Base-by-base conservation (phyloP, 2,113 vertebrate genomes). In the Nematolebias whitei region DNA sequence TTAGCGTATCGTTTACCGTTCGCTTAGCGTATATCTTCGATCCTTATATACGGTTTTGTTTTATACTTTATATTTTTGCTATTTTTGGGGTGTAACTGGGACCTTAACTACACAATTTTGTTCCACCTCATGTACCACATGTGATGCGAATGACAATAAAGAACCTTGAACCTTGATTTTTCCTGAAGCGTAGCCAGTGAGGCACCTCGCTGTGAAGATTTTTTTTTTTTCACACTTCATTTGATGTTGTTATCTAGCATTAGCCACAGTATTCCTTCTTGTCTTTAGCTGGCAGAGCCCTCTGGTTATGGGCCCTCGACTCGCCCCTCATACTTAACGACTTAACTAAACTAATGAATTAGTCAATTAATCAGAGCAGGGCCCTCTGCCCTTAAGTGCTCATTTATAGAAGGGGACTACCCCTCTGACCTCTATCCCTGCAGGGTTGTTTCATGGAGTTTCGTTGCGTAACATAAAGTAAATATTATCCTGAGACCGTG, bases 331-430 rank as follows among this genome's bases (percentile, higher is more conserved):
- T 74, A 68, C 84, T 91, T 90, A 92, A 91, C 69, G 78, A 91
- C 87, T 92, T 88, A 87, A 91, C 89, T 88, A 89, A 90, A 87
- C 88, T 92, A 92, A 93, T 92, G 88, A 93, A 92, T 92, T 90
- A 92, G 77, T 85, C 90, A 92, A 92, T 94, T 93, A 93, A 94
- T 94, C 91, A 92, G 89, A 84, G 80, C 85, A 88, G 83, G 80
- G 84, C 85, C 87, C 88, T 90, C 67, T 89, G 88, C 82, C 90
- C 87, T 89, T 88, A 92, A 93, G 91, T 90, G 90, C 88, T 91
- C 90, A 85, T 93, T 92, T 92, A 93, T 89, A 85, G 80, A 85
- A 85, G 88, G 73, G 87, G 84, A 73, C 69, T 74, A 77, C 80
- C 85, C 85, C 79, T 83, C 82, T 92, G 91, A 92, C 92, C 91